Base-by-base conservation (phyloP, 2,888 invertebrate genomes). In the Phortica okadai region DNA sequence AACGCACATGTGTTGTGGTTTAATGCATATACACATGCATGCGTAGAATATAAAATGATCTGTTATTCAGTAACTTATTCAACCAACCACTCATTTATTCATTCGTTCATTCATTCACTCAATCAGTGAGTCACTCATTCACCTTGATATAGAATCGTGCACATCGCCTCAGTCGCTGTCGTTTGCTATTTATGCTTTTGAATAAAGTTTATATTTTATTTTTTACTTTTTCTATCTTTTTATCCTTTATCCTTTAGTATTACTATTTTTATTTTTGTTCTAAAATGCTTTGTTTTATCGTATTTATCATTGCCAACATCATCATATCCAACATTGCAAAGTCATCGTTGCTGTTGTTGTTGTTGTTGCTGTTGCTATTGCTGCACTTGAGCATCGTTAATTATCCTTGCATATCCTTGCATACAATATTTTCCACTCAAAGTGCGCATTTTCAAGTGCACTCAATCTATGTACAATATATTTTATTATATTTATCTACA, bases 41-140 rank as follows among this genome's bases (percentile, higher is more conserved):
- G 74, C 74, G 41, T 64, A 75, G 76, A 82, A 76, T 80, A 77
- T 74, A 64, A 80, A 80, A 76, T 70, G 75, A 72, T 76, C 79
- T 78, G 73, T 2, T 50, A 50, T 8, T 6, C 33, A 4, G 33
- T 33, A 4, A 6, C 14, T 11, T 6, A 50, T 50, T 11, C 50
- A 50, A 50, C 4, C 10, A 50, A 11, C 8, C 50, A 50, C 14
- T 11, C 50, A 50, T 14, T 11, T 6, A 50, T 6, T 8, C 50
- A 50, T 8, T 11, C 50, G 1, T 14, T 11, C 50, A 50, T 6
- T 8, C 50, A 50, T 8, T 11, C 50, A 14, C 1, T 14, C 50
- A 50, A 8, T 50, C 3, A 50, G 50, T 14, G 50, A 50, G 33
- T 33, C 33, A 33, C 50, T 50, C 50, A 50, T 50, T 50, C 50